A percentile compares a stretch with the other conserved stretches of the same genome.
Conservation (phyloP, 2,113 vertebrate species). For the Tiliqua scincoides region DNA sequence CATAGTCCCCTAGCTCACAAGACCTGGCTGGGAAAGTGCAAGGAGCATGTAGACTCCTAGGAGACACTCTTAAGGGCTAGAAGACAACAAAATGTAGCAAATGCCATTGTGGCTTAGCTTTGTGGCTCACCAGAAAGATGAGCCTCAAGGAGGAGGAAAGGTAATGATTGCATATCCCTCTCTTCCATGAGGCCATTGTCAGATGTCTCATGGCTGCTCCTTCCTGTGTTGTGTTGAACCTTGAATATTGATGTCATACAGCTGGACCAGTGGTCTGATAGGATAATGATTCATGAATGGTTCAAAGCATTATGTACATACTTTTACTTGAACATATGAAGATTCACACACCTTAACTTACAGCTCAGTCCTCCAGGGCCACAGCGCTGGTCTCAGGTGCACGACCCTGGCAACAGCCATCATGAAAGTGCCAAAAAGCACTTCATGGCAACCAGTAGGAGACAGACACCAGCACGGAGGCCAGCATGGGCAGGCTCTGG, state of each 20-base stretch:
- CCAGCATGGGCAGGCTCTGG: no score
- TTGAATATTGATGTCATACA: background rate
- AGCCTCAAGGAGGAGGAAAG: background rate
- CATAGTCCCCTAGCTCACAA: background rate
- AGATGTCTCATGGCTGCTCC: no score
- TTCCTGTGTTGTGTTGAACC: background rate
- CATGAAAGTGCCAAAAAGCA: no score
- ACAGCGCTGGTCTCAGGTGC: no score
- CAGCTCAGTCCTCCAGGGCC: no score
- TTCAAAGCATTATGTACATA: no score
- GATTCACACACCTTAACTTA: background rate
- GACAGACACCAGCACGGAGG: no score
- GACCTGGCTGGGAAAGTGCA: background rate
- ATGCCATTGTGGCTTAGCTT: background rate
- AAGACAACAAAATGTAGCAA: background rate
- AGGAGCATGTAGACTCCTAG: background rate
- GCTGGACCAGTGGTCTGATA: no score
- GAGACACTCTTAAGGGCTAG: background rate
- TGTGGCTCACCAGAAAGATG: accelerated
- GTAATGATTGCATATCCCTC: background rate
- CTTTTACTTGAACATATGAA: no score
- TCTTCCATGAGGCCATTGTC: background rate
- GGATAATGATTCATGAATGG: no score
- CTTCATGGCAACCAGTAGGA: no score
- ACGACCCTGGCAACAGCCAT: no score